phyloP scores from a whole-genome alignment of 2,888 invertebrate genomes.

The Agrotis segetum region DNA sequence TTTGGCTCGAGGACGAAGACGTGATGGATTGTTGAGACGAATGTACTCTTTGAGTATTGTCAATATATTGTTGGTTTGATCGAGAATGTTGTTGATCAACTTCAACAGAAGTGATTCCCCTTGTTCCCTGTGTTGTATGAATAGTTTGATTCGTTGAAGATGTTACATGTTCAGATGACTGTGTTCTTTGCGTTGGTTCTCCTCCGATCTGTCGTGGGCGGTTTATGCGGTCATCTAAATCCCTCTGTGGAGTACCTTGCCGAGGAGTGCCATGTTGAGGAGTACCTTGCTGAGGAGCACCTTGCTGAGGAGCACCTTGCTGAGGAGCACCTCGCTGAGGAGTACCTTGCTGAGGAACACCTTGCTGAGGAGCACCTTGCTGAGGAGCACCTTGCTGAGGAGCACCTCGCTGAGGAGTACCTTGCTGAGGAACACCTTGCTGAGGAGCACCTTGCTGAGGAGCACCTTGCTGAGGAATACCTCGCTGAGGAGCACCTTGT shows the following conservation, averaged over 20 bases:
- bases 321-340: conserved; percentile 54
- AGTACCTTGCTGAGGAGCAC: conserved; percentile 31
- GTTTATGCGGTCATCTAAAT: conserved; percentile 63
- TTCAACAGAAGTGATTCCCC: conserved; percentile 67
- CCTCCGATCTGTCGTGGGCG: conserved; percentile 62
- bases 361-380: conserved; percentile 40
- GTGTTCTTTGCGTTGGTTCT: conserved; percentile 70
- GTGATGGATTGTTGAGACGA: conserved; percentile 68
- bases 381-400: conserved; percentile 51
- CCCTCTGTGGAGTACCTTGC: conserved; percentile 55
- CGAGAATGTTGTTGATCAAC: conserved; percentile 71
- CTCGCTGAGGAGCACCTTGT: conserved; percentile 42
- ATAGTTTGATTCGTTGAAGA: conserved; percentile 71
- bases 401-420: conserved; percentile 33
- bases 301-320: conserved; percentile 13
- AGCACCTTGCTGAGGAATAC: conserved; percentile 44
- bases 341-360: conserved; percentile 47
- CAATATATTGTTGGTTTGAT: conserved; percentile 71
- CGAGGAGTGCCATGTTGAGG: conserved; percentile 52
- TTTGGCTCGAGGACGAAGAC: conserved; percentile 67
- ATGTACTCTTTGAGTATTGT: conserved; percentile 63
- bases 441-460: conserved; percentile 52
- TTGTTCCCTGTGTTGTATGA: conserved; percentile 68
- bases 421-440: conserved; percentile 45
- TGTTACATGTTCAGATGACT: conserved; percentile 72